Percentiles rank a stretch among this genome's conserved stretches.
phyloP scores from a whole-genome alignment of 2,113 vertebrate species.

The Gracilinanus agilis region DNA sequence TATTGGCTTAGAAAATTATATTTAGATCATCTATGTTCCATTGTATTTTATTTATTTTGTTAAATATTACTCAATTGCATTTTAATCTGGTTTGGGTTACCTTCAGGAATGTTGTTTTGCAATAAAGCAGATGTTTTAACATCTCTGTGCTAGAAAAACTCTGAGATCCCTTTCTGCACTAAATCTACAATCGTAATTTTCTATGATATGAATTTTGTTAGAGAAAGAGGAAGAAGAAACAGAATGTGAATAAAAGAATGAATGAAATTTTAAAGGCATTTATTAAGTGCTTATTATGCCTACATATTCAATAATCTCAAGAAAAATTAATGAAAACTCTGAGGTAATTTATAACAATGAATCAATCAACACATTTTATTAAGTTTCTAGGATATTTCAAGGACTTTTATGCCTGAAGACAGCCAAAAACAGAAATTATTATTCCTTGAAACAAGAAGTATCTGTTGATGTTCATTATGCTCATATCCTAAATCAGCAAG shows the following conservation, averaged over 20 bases:
- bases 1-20: background rate
- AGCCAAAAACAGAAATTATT: background rate
- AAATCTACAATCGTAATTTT: background rate
- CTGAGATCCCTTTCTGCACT: background rate
- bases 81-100: background rate
- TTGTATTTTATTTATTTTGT: too few relatives aligned
- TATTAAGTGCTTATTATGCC: background rate
- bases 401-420: background rate
- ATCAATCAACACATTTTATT: background rate
- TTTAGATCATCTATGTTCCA: background rate
- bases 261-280: background rate
- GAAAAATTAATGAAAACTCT: background rate
- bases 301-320: background rate
- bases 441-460: background rate
- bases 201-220: background rate
- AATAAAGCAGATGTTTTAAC: background rate
- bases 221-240: background rate
- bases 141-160: background rate
- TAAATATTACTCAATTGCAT: too few relatives aligned
- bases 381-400: background rate
- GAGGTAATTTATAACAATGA: background rate
- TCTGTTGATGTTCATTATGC: background rate
- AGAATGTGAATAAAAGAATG: background rate
- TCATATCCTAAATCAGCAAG: background rate
- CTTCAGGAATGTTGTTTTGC: background rate